Evolutionary conservation across 2,888 invertebrate genomes (phyloP).

Genomic region (Dione vanillae): DNA sequence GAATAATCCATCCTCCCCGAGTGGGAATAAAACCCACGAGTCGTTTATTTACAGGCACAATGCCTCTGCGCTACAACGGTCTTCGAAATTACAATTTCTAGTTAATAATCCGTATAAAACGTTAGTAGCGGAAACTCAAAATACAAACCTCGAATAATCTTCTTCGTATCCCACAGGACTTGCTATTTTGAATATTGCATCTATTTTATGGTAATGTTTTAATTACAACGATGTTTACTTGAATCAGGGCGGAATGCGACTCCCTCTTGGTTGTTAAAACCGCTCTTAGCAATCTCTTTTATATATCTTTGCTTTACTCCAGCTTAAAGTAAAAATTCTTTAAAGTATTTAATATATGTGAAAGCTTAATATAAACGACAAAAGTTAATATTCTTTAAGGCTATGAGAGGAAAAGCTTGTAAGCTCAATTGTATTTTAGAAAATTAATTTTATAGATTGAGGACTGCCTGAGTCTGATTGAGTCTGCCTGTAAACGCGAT

Average conservation of each 20-base stretch:
- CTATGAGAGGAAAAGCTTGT: background rate
- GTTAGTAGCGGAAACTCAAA: background rate
- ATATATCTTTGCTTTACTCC: background rate
- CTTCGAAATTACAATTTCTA: background rate
- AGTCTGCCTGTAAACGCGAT: too few relatives aligned
- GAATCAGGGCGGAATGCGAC: slow-evolving; percentile 21
- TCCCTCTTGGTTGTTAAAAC: slow-evolving; percentile 14
- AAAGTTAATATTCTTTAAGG: background rate
- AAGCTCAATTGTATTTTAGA: background rate
- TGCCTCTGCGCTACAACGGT: too few relatives aligned
- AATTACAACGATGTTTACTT: slow-evolving; percentile 27
- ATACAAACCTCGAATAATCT: slow-evolving; percentile 20
- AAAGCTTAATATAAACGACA: background rate
- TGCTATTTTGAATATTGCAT: slow-evolving; percentile 27
- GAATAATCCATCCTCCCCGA: too few relatives aligned
- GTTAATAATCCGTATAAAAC: slow-evolving; percentile 4
- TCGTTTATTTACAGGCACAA: too few relatives aligned
- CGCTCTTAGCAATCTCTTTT: slow-evolving; percentile 11
- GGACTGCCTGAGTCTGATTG: too few relatives aligned
- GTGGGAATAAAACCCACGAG: too few relatives aligned
- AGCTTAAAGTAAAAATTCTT: slow-evolving; percentile 16
- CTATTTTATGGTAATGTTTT: slow-evolving; percentile 29
- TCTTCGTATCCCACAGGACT: slow-evolving; percentile 8
- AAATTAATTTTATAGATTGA: background rate
- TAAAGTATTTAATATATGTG: slow-evolving; percentile 3